phyloP scores from a whole-genome alignment of 2,113 vertebrate genomes.

The Sinocyclocheilus rhinocerous region DNA sequence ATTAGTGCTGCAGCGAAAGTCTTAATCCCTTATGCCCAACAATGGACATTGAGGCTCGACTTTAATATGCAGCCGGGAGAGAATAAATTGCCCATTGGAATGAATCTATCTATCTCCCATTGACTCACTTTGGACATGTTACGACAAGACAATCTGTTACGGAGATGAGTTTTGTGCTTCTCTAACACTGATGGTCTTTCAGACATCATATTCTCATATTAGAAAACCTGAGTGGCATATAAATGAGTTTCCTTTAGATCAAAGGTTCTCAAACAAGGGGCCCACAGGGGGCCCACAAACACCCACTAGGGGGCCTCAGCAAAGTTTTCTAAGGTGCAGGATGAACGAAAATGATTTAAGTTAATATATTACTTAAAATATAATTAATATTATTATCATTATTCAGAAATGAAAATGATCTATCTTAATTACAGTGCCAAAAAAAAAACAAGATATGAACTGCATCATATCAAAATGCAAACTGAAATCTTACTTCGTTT shows the following conservation, averaged over 20 bases:
- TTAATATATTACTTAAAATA: not conserved
- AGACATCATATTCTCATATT: constrained; percentile 33
- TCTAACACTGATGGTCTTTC: constrained; percentile 38
- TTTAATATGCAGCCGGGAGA: constrained; percentile 65
- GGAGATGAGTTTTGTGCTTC: constrained; percentile 44
- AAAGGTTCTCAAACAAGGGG: not conserved
- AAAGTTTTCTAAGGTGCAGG: not conserved
- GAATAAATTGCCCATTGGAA: constrained; percentile 67
- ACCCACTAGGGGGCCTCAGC: not conserved
- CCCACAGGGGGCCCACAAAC: too few relatives aligned
- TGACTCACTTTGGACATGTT: constrained; percentile 62
- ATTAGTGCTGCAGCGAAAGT: not conserved
- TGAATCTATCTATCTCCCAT: constrained; percentile 65
- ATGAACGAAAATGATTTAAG: not conserved
- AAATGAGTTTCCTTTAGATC: constrained; percentile 18
- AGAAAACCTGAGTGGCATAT: constrained; percentile 37
- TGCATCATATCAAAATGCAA: too few relatives aligned
- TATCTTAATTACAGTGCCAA: not conserved
- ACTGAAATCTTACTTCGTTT: too few relatives aligned
- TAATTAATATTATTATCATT: too few relatives aligned
- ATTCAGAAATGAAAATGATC: not conserved
- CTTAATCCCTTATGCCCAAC: constrained; percentile 38
- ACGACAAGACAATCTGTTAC: constrained; percentile 61
- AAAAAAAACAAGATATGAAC: too few relatives aligned
- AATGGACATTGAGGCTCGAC: constrained; percentile 56